These are phyloP conservation scores for Mionectes macconnelli DNA, from an alignment of 2,113 vertebrate genomes.

Conservation along the genomic window DNA sequence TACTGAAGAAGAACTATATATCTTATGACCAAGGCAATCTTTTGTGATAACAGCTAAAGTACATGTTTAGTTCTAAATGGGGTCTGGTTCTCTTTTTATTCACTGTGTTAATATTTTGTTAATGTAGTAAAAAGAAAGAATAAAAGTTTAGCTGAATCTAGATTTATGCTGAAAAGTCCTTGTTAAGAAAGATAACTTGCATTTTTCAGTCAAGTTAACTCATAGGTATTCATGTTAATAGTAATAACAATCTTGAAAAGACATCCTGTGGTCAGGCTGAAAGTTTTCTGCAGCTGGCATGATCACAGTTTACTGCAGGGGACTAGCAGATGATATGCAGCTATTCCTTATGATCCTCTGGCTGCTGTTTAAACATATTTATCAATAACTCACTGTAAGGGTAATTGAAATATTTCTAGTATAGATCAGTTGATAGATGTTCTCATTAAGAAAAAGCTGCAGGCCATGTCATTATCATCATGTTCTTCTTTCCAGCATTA, in stretches of 20 bases:
- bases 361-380: background rate
- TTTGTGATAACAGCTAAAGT: background rate
- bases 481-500: background rate
- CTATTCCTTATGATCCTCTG: background rate
- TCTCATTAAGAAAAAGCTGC: conserved; percentile 14
- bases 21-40: background rate
- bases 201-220: background rate
- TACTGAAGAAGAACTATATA: background rate
- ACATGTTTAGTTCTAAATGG: background rate
- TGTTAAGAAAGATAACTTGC: background rate
- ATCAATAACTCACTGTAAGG: background rate
- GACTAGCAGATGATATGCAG: background rate
- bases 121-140: background rate
- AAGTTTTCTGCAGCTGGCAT: background rate
- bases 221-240: background rate
- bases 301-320: background rate
- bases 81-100: background rate
- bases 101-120: background rate
- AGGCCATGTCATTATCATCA: background rate
- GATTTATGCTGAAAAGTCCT: background rate
- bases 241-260: background rate
- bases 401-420: background rate
- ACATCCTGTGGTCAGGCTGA: background rate
- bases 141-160: background rate
- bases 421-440: background rate